Percentiles rank a stretch among this genome's conserved stretches.
These are phyloP conservation scores for Emmelina monodactyla DNA, from an alignment of 2,888 invertebrate genomes.

Conservation along the genomic window DNA sequence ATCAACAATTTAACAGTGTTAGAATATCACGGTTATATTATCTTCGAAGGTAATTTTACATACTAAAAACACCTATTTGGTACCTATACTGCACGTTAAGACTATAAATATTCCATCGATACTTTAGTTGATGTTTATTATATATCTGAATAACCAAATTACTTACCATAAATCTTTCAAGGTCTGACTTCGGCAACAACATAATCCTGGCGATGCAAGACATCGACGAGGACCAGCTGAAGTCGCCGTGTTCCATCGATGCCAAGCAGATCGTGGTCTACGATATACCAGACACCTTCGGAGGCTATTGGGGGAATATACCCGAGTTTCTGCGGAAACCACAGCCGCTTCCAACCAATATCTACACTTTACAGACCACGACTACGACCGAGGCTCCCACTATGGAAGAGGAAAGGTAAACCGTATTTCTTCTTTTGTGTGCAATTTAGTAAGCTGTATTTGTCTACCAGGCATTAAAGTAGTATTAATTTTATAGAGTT, in stretches of 20 bases:
- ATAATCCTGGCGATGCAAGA: slow-evolving; percentile 41
- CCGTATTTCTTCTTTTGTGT: background rate
- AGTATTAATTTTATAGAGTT: too few relatives aligned
- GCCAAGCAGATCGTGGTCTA: slow-evolving; percentile 37
- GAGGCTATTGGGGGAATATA: slow-evolving; percentile 48
- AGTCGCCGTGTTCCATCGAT: slow-evolving; percentile 22
- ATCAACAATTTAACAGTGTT: too few relatives aligned
- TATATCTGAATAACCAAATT: too few relatives aligned
- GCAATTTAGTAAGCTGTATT: too few relatives aligned
- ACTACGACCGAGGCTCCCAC: slow-evolving; percentile 11
- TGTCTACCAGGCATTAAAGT: too few relatives aligned
- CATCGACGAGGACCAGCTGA: slow-evolving; percentile 19
- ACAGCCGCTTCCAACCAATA: slow-evolving; percentile 14
- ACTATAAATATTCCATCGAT: too few relatives aligned
- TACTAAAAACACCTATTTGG: too few relatives aligned
- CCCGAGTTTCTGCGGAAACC: slow-evolving; percentile 25
- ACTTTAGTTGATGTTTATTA: too few relatives aligned
- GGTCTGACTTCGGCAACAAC: slow-evolving; percentile 43
- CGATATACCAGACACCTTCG: slow-evolving; percentile 45
- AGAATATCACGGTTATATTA: too few relatives aligned
- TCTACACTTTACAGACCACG: slow-evolving; percentile 31
- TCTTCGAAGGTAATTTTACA: too few relatives aligned
- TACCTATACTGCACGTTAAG: too few relatives aligned
- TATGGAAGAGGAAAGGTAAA: slow-evolving; percentile 5
- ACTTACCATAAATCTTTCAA: too few relatives aligned